Conservation (phyloP, 1,140 invertebrate genomes). For the Argopecten irradians region DNA sequence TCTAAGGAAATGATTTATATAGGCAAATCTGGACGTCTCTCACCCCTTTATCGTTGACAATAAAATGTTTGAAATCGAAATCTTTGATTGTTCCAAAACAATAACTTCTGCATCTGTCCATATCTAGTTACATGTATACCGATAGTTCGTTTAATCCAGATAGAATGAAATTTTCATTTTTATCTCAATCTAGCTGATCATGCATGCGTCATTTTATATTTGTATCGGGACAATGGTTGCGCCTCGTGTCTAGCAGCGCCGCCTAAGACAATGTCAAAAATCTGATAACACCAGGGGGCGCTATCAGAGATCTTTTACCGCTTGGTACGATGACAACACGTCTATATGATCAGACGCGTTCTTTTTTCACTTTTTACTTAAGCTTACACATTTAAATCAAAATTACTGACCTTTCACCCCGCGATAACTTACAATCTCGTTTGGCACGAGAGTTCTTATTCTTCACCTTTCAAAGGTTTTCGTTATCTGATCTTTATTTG, state of each 20-base stretch:
- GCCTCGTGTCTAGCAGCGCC: neutral
- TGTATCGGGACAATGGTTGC: neutral
- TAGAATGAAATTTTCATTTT: too few relatives aligned
- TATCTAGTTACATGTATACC: too few relatives aligned
- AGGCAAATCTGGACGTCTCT: too few relatives aligned
- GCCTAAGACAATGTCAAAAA: neutral
- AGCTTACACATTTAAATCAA: neutral
- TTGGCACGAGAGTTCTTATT: conserved; percentile 15
- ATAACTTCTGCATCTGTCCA: too few relatives aligned
- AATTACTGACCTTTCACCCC: neutral
- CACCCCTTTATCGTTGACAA: too few relatives aligned
- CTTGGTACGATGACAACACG: neutral
- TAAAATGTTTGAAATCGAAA: too few relatives aligned
- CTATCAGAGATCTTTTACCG: neutral
- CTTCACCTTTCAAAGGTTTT: neutral
- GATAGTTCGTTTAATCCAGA: too few relatives aligned
- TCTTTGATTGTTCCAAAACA: too few relatives aligned
- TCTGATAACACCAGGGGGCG: neutral
- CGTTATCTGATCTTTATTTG: conserved; percentile 12
- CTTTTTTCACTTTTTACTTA: neutral
- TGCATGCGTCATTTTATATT: neutral
- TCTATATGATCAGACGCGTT: neutral
- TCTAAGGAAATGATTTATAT: too few relatives aligned
- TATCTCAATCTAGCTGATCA: neutral
- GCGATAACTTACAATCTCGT: conserved; percentile 9